phyloP scores from a whole-genome alignment of 2,888 invertebrate species.

The Agrochola lychnidis region DNA sequence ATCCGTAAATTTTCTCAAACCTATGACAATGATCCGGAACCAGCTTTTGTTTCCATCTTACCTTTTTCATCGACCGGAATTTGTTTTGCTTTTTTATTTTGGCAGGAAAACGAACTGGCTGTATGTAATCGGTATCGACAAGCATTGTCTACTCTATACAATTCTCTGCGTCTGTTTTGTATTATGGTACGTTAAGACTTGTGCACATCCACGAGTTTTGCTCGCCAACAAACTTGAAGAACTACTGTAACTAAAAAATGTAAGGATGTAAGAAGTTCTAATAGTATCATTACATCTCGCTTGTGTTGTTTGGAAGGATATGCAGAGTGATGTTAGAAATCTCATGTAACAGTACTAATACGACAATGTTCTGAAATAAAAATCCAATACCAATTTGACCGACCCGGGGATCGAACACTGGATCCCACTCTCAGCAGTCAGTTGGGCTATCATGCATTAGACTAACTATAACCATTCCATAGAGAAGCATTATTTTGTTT shows the following conservation, averaged over 20 bases:
- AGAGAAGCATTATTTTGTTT: no score
- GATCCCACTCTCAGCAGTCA: background rate
- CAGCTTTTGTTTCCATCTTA: background rate
- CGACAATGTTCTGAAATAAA: background rate
- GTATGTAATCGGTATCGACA: constrained; percentile 37
- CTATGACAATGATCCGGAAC: background rate
- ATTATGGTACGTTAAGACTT: constrained; percentile 6
- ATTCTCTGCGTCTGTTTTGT: constrained; percentile 26
- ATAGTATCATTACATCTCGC: no score
- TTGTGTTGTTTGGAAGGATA: background rate
- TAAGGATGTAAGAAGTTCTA: background rate
- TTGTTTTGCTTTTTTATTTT: constrained; percentile 12
- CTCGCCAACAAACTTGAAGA: background rate
- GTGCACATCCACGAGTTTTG: background rate
- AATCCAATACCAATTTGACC: background rate
- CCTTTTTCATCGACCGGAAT: background rate
- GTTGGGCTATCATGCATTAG: background rate
- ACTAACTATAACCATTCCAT: background rate
- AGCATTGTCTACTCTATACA: constrained; percentile 29
- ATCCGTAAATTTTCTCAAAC: background rate
- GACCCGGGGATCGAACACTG: background rate
- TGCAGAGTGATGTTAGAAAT: background rate
- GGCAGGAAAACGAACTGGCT: constrained; percentile 13
- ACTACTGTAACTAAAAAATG: background rate
- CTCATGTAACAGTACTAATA: background rate